Percentiles rank a stretch among this genome's conserved stretches.
phyloP scores from a whole-genome alignment of 2,888 invertebrate species.

The Myathropa florea region DNA sequence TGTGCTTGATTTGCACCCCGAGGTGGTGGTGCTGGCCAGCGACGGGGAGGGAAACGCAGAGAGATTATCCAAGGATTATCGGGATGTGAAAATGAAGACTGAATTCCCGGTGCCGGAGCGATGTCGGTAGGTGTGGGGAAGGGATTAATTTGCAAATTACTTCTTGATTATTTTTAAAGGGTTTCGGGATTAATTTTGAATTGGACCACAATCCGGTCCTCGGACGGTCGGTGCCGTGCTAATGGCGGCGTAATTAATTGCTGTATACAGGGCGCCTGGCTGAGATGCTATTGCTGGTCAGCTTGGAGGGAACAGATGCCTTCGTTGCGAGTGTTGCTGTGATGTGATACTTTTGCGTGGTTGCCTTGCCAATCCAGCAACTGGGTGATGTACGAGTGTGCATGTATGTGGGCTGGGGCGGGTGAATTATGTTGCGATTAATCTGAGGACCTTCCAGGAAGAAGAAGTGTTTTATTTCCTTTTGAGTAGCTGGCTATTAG shows the following conservation, averaged over 20 bases:
- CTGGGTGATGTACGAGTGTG: conserved; percentile 10
- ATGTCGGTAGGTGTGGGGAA: conserved; percentile 14
- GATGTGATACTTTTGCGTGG: conserved; percentile 5
- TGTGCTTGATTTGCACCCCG: conserved; percentile 14
- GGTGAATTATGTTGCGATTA: conserved; percentile 45
- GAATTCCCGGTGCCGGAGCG: not conserved
- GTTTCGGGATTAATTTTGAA: conserved; percentile 63
- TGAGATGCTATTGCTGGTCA: conserved; percentile 4
- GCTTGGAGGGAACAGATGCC: conserved; percentile 1
- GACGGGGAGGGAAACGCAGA: not conserved
- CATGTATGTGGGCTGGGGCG: not conserved
- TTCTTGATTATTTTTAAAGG: conserved; percentile 69
- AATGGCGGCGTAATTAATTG: conserved; percentile 46
- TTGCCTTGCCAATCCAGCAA: conserved; percentile 35
- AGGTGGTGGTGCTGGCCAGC: not conserved
- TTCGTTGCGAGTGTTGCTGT: conserved; percentile 18
- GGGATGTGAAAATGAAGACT: conserved; percentile 16
- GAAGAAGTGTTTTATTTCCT: conserved; percentile 19
- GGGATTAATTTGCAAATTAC: conserved; percentile 70
- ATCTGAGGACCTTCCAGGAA: conserved; percentile 24
- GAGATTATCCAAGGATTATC: conserved; percentile 62
- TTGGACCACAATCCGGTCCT: conserved; percentile 34
- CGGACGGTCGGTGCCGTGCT: conserved; percentile 18
- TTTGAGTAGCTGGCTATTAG: not conserved
- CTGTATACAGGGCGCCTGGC: not conserved